Evolutionary conservation across 2,888 invertebrate species (phyloP).

Genomic region (Mongoloraphidia duomilia): DNA sequence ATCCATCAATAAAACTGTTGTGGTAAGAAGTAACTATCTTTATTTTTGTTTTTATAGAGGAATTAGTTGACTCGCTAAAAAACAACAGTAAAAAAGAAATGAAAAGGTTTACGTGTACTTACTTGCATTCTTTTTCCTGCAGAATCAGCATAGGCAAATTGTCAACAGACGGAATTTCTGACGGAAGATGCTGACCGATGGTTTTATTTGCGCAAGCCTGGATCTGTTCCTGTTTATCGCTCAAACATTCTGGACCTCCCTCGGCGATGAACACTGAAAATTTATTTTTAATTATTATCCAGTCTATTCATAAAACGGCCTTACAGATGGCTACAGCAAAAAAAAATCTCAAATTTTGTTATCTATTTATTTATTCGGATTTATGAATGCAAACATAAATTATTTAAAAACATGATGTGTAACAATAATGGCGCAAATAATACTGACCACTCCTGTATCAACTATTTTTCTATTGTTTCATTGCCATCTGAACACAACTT

Average conservation of each 20-base stretch:
- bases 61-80: neutral
- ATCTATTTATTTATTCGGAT: neutral
- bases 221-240: conserved; percentile 42
- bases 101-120: conserved; percentile 19
- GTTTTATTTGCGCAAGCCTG: conserved; percentile 50
- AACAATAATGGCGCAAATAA: too few species aligned
- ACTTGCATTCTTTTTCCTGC: conserved; percentile 40
- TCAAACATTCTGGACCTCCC: conserved; percentile 62
- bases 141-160: conserved; percentile 44
- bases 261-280: conserved; percentile 63
- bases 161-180: conserved; percentile 27
- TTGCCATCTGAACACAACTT: too few species aligned
- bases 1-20: too few species aligned
- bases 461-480: too few species aligned
- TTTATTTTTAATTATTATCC: conserved; percentile 5
- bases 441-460: too few species aligned
- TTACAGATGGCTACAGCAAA: too few species aligned
- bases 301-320: neutral
- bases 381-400: neutral
- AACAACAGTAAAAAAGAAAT: neutral
- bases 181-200: conserved; percentile 34
- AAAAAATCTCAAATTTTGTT: neutral
- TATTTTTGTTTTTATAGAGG: too few species aligned
- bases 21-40: too few species aligned
- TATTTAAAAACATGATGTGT: too few species aligned